phyloP scores from a whole-genome alignment of 2,113 vertebrate genomes.

The Fregetta grallaria region DNA sequence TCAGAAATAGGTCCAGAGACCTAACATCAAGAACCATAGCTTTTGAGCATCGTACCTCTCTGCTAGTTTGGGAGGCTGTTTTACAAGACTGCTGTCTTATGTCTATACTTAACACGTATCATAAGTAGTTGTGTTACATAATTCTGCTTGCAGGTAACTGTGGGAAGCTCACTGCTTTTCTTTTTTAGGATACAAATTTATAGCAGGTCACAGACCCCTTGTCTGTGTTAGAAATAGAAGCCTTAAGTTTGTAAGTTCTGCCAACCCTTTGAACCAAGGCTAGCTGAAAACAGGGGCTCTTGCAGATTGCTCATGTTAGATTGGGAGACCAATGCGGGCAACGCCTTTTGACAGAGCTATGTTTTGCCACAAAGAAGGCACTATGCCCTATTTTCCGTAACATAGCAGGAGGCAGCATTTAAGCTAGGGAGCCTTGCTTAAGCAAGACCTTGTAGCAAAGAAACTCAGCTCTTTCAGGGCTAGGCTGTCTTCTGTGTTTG shows the following conservation, averaged over 20 bases:
- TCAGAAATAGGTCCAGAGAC: background rate
- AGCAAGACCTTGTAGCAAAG: background rate
- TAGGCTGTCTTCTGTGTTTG: background rate
- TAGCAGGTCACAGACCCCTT: background rate
- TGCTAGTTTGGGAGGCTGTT: background rate
- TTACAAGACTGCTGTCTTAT: background rate
- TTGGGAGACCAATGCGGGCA: fast-evolving
- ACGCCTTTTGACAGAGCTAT: background rate
- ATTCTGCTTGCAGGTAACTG: background rate
- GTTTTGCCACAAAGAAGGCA: background rate
- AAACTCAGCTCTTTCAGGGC: background rate
- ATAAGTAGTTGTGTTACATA: background rate
- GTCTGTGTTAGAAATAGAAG: background rate
- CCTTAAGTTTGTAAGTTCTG: background rate
- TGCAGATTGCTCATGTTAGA: background rate
- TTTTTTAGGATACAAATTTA: background rate
- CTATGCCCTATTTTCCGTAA: background rate
- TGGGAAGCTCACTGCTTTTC: background rate
- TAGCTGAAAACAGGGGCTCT: background rate
- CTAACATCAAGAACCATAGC: background rate
- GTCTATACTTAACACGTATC: background rate
- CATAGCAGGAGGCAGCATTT: background rate
- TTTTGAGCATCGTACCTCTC: background rate
- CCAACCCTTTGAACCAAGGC: background rate
- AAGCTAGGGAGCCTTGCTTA: background rate